Conservation (phyloP, 1,140 invertebrate genomes). For the Zaprionus inermis region DNA sequence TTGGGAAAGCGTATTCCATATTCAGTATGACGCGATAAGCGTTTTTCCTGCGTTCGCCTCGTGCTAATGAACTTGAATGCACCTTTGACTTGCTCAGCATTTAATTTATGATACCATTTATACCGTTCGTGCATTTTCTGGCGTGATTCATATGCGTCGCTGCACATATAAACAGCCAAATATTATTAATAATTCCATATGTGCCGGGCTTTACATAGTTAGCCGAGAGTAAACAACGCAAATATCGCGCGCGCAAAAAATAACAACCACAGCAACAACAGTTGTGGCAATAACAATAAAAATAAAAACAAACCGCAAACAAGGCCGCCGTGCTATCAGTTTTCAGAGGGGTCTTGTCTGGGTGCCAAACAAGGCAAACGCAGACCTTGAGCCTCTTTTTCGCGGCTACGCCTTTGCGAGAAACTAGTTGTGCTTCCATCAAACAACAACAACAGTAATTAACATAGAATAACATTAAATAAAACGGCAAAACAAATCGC, state of each 20-base stretch:
- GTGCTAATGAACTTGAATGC: constrained; percentile 38
- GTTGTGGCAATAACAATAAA: constrained; percentile 19
- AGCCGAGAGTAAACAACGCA: constrained; percentile 32
- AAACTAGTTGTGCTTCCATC: constrained; percentile 65
- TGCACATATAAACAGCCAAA: constrained; percentile 12
- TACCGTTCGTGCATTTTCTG: constrained; percentile 7
- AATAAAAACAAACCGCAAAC: constrained; percentile 46
- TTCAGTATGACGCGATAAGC: not conserved
- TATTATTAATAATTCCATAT: constrained; percentile 20
- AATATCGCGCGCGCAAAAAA: not conserved
- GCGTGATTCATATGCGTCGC: constrained; percentile 23
- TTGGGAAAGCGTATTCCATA: constrained; percentile 10
- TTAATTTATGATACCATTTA: constrained; percentile 22
- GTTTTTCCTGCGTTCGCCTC: constrained; percentile 8
- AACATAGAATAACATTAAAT: constrained; percentile 3
- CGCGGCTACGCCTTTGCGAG: constrained; percentile 51
- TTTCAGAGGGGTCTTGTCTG: constrained; percentile 28
- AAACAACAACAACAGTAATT: constrained; percentile 7
- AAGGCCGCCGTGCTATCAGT: constrained; percentile 61
- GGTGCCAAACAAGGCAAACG: constrained; percentile 18
- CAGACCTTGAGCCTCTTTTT: constrained; percentile 60
- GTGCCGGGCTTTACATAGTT: constrained; percentile 6
- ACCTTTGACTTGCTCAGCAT: constrained; percentile 27
- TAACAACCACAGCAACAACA: constrained; percentile 39
- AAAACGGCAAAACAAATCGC: constrained; percentile 26